phyloP scores from a whole-genome alignment of 2,113 vertebrate species.

The Lophotis ruficrista region DNA sequence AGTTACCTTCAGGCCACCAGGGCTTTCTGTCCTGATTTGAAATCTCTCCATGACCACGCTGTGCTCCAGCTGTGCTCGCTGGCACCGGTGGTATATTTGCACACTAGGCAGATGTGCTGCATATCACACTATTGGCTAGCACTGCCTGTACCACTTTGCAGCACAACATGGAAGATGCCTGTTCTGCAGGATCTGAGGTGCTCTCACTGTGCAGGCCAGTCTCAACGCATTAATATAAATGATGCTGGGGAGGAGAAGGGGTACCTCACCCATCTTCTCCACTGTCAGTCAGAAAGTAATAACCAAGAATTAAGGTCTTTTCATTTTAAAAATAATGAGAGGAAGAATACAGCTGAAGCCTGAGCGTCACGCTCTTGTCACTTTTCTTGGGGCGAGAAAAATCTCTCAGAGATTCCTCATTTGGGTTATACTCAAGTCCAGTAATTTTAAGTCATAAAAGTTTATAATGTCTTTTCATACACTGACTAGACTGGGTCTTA shows the following conservation, averaged over 20 bases:
- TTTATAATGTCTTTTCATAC: slow-evolving; percentile 37
- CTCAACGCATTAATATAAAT: rapidly evolving
- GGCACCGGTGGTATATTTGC: neutral
- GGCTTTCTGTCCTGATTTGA: neutral
- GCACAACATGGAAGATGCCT: neutral
- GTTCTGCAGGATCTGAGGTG: rapidly evolving
- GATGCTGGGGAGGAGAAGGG: neutral
- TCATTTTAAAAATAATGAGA: neutral
- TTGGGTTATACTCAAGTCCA: neutral
- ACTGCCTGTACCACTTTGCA: rapidly evolving
- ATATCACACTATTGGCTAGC: rapidly evolving
- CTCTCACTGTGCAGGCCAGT: rapidly evolving
- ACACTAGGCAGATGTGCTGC: rapidly evolving
- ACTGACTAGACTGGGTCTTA: slow-evolving; percentile 13
- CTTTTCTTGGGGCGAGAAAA: neutral
- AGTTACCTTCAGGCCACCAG: rapidly evolving
- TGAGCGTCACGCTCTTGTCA: rapidly evolving
- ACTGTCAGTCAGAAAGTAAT: neutral
- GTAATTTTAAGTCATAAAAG: slow-evolving; percentile 8
- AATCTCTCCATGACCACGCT: neutral
- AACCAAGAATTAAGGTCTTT: neutral
- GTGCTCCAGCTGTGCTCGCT: neutral
- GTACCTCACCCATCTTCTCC: neutral
- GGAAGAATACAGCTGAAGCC: neutral
- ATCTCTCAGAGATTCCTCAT: neutral